Evolutionary conservation across 1,140 invertebrate genomes (phyloP), one percentile per base, ranked within the genome.

Genomic region (Drusus annulatus): DNA sequence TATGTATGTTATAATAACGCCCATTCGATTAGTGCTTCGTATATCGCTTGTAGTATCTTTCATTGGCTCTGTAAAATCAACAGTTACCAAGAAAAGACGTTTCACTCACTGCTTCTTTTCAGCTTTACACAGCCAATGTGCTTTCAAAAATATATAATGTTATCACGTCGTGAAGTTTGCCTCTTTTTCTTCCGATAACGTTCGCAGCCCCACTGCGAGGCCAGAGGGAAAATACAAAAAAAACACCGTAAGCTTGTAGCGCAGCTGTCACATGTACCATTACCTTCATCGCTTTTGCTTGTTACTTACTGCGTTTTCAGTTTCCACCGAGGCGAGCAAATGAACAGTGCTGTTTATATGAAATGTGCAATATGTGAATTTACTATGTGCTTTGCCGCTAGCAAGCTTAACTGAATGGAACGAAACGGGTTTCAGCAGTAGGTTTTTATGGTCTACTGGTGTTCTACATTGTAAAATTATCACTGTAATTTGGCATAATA

Each of bases 121-220:
- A 69, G 31, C 25, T 68, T 25, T 21, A 17, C 31, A 17, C 6
- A 19, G 21, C 31, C 36, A 65, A 28, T 65, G 62, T 15, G 65
- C 65, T 69, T 69, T 69, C 17, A 50, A 69, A 69, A 69, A 50
- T 69, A 69, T 19, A 50, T 50, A 45, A 69, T 69, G 36, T 51
- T 69, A 45, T 69, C 65, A 69, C 65, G 65, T 69, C 17, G 21
- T n/a, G 62, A 28, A 65, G 10, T 65, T 28, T 69, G 15, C n/a
- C 25, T 69, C 17, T 69, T 69, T 45, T 36, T 69, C 45, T 51
- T 19, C n/a, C 36, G 31, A 65, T 51, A 50, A 45, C 65, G 13
- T 19, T 16, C 16, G 65, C 65, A 69, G 19, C 65, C 13, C 21
- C 31, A 36, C 21, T 45, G 10, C 65, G 65, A 19, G 16, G 31